A percentile compares a stretch with the other conserved stretches of the same genome.
These are phyloP conservation scores for Micrasema longulum DNA, from an alignment of 1,140 invertebrate genomes.

Conservation along the genomic window DNA sequence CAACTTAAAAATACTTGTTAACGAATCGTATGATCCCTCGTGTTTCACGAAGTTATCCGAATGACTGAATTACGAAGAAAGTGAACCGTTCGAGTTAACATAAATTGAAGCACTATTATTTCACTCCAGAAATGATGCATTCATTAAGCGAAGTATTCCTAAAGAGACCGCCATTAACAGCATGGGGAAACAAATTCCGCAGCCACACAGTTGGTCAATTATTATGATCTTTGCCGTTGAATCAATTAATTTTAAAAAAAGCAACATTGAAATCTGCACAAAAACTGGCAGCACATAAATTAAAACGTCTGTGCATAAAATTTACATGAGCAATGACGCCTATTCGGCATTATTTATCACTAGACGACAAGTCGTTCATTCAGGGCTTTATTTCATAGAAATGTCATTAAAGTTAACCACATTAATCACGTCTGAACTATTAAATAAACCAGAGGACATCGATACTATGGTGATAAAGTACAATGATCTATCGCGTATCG, in stretches of 20 bases:
- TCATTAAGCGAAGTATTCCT: conserved; percentile 10
- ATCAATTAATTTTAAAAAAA: conserved; percentile 7
- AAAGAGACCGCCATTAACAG: conserved; percentile 10
- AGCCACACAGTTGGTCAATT: conserved; percentile 14
- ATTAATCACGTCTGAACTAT: conserved; percentile 16
- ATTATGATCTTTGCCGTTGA: conserved; percentile 22
- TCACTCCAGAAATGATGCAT: conserved; percentile 13
- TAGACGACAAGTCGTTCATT: not conserved
- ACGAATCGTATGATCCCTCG: too few species aligned
- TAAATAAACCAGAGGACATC: not conserved
- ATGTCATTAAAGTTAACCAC: conserved; percentile 25
- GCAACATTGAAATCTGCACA: not conserved
- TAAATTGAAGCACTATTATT: conserved; percentile 27
- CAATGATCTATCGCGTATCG: conserved; percentile 7
- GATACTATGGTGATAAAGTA: not conserved
- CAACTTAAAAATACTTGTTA: too few species aligned
- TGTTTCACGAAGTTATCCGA: too few species aligned
- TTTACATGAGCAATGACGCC: not conserved
- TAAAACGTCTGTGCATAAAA: not conserved
- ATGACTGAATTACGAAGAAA: not conserved
- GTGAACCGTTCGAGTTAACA: not conserved
- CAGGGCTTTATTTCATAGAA: conserved; percentile 20
- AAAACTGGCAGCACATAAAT: not conserved
- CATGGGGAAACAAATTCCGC: not conserved
- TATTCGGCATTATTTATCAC: conserved; percentile 2